Conservation (phyloP, 2,113 vertebrate genomes). For the Chamaetylas fuelleborni region DNA sequence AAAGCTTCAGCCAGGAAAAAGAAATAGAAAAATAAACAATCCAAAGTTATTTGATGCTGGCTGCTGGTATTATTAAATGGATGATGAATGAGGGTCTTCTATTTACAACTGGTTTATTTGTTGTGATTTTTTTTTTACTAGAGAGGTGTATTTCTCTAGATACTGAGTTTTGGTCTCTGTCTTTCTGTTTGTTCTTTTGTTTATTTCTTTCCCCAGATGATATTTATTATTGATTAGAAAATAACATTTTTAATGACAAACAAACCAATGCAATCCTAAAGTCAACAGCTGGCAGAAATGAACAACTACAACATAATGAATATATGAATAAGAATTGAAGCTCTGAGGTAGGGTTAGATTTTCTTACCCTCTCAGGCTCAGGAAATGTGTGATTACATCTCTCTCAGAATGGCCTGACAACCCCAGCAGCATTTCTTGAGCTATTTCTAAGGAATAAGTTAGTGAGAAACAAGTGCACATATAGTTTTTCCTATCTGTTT, state of each 20-base stretch:
- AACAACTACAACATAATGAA: conserved; percentile 48
- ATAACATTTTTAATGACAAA: conserved; percentile 52
- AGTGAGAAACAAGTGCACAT: background rate
- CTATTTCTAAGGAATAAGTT: background rate
- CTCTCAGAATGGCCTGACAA: background rate
- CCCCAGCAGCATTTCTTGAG: background rate
- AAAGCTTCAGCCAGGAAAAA: background rate
- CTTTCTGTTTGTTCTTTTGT: background rate
- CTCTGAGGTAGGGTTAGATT: background rate
- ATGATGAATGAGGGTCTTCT: background rate
- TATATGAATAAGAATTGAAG: conserved; percentile 47
- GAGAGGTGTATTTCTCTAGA: background rate
- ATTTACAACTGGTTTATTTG: background rate
- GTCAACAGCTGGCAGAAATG: conserved; percentile 51
- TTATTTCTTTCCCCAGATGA: background rate
- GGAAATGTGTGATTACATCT: background rate
- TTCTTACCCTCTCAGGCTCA: background rate
- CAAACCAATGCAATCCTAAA: conserved; percentile 41
- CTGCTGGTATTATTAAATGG: background rate
- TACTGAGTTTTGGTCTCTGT: background rate
- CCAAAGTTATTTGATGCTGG: background rate
- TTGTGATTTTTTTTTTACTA: background rate
- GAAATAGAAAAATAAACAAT: background rate
- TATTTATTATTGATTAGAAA: conserved; percentile 66
- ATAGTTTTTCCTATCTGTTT: background rate